Percentiles rank a stretch among this genome's conserved stretches.
These are phyloP conservation scores for Menidia beryllina DNA, from an alignment of 2,113 vertebrate species.

Conservation along the genomic window DNA sequence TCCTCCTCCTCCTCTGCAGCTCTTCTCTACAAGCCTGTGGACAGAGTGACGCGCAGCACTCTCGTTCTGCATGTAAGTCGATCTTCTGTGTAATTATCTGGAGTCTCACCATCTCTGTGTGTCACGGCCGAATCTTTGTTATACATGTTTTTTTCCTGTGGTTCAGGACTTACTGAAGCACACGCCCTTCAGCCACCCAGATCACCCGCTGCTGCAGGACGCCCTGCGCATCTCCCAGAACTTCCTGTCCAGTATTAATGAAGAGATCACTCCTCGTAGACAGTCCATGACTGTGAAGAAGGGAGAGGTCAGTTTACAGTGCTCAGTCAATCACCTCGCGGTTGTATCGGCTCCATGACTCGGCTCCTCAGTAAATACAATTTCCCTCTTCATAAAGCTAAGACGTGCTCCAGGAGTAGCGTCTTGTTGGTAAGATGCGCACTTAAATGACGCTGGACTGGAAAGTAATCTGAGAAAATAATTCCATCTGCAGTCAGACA, in stretches of 20 bases:
- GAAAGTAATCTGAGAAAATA: no score
- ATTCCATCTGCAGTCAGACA: no score
- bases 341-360: not conserved
- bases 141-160: not conserved
- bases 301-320: constrained; percentile 87
- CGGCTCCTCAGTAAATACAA: no score
- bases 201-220: constrained; percentile 88
- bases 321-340: not conserved
- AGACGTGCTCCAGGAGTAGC: no score
- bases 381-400: no score
- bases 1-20: constrained; percentile 80
- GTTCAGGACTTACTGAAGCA: constrained; percentile 93
- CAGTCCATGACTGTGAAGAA: constrained; percentile 96
- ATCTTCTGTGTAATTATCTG: not conserved
- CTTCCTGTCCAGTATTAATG: constrained; percentile 94
- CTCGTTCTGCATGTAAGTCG: constrained; percentile 95
- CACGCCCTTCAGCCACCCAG: constrained; percentile 89
- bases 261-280: constrained; percentile 93
- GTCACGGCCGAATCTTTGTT: not conserved
- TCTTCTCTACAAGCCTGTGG: constrained; percentile 97
- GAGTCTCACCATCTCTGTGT: not conserved
- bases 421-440: no score
- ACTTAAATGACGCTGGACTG: no score
- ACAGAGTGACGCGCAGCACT: constrained; percentile 96
- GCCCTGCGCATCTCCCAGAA: constrained; percentile 96